Base-by-base conservation (phyloP, 2,797 vertebrate species). In the Carduelis carduelis region DNA sequence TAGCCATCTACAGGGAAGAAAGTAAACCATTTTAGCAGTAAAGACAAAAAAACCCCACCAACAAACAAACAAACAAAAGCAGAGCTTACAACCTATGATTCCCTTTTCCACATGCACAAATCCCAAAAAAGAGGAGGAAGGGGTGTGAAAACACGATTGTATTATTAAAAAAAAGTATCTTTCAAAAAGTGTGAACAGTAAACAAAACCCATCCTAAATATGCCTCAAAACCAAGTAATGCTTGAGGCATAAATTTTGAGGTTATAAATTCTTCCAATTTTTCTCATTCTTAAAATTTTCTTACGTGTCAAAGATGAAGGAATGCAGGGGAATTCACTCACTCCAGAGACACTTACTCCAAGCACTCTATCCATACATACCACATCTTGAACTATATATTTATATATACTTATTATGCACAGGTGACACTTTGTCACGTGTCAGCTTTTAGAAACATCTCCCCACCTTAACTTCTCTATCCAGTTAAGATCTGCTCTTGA, bases 231-330 rank as follows among this genome's bases (percentile, higher is more conserved):
- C 49, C 32, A 57, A 78, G 23, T 21, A 78, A 59, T 1, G 1
- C 53, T 63, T 37, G 37, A 37, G 37, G 37, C 37, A 37, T 37
- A 37, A 37, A 37, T 37, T 37, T 37, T 37, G 37, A 37, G 37
- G 60, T 27, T 44, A 55, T 37, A 74, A 78, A 95, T 86, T 91
- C 56, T 81, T 91, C 22, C 26, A 10, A 60, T 87, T 89, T 90
- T 68, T 69, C 86, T 74, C 65, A 77, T 84, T 88, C 56, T 86
- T 83, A 60, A 72, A 46, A 64, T 90, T 78, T 69, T 84, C 85
- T 82, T 70, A 35, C 12, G 23, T 32, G 39, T 49, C 68, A 41
- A 72, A 79, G 90, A 91, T 41, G 64, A 83, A 90, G 37, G 56
- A 94, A 92, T 24, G 35, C 30, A 86, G 35, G 49, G 32, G 60